These are phyloP conservation scores for Carcinoscorpius rotundicauda DNA, from an alignment of 1,140 invertebrate genomes.

Conservation along the genomic window DNA sequence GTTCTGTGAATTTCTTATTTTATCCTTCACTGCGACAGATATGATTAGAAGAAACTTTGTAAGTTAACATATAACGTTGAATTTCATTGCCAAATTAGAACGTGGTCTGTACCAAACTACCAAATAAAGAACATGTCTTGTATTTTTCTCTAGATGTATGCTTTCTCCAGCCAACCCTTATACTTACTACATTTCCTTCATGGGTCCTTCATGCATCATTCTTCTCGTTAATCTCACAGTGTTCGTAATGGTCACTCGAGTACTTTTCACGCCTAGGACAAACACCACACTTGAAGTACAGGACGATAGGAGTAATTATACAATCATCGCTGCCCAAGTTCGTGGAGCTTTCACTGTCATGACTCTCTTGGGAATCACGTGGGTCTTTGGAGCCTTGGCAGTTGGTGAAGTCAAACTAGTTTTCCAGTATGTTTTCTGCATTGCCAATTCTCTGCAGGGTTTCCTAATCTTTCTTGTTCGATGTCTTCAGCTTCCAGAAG, in stretches of 20 bases:
- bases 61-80: no score
- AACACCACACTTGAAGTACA: not conserved
- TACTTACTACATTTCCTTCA: conserved; percentile 33
- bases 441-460: conserved; percentile 39
- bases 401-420: conserved; percentile 34
- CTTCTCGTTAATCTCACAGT: conserved; percentile 36
- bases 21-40: no score
- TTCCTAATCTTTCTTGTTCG: conserved; percentile 40
- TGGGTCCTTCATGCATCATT: conserved; percentile 37
- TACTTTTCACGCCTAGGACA: conserved; percentile 32
- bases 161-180: conserved; percentile 28
- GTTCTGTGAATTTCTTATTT: no score
- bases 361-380: conserved; percentile 40
- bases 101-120: no score
- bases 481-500: conserved; percentile 38
- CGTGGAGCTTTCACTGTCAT: conserved; percentile 40
- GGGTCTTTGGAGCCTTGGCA: conserved; percentile 40
- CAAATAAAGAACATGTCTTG: no score
- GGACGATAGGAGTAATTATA: conserved; percentile 2
- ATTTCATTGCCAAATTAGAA: no score
- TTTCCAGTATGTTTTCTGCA: conserved; percentile 40
- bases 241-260: conserved; percentile 36
- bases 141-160: conserved; percentile 27
- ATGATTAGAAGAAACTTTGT: no score
- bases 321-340: conserved; percentile 29